These are phyloP conservation scores for Pitangus sulphuratus DNA, from an alignment of 2,797 vertebrate species.

Conservation along the genomic window DNA sequence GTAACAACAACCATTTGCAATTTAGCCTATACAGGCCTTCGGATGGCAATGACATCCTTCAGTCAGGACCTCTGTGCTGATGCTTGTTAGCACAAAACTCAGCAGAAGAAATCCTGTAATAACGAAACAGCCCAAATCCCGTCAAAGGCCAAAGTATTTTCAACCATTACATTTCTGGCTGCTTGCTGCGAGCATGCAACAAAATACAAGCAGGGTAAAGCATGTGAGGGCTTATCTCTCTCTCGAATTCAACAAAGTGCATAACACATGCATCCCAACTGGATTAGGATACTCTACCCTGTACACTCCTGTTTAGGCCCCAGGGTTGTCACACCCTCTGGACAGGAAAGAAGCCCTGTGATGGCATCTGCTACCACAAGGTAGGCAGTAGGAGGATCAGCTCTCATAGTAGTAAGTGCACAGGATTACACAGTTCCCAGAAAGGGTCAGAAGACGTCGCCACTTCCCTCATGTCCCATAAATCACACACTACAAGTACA, in stretches of 20 bases:
- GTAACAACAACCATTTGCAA: background rate
- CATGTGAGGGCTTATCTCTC: background rate
- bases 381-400: background rate
- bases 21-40: background rate
- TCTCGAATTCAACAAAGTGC: background rate
- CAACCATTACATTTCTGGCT: background rate
- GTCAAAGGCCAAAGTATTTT: background rate
- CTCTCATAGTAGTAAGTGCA: background rate
- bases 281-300: background rate
- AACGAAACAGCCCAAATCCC: background rate
- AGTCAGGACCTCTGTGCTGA: background rate
- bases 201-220: background rate
- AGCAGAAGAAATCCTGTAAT: background rate
- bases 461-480: background rate
- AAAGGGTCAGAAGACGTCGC: background rate
- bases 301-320: accelerated
- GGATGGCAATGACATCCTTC: background rate
- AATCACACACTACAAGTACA: background rate
- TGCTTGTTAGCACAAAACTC: background rate
- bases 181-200: background rate
- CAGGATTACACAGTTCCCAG: background rate
- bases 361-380: background rate
- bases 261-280: background rate
- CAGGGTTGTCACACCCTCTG: accelerated
- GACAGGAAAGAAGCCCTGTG: background rate